phyloP scores from a whole-genome alignment of 2,113 vertebrate genomes.

The Collichthys lucidus region DNA sequence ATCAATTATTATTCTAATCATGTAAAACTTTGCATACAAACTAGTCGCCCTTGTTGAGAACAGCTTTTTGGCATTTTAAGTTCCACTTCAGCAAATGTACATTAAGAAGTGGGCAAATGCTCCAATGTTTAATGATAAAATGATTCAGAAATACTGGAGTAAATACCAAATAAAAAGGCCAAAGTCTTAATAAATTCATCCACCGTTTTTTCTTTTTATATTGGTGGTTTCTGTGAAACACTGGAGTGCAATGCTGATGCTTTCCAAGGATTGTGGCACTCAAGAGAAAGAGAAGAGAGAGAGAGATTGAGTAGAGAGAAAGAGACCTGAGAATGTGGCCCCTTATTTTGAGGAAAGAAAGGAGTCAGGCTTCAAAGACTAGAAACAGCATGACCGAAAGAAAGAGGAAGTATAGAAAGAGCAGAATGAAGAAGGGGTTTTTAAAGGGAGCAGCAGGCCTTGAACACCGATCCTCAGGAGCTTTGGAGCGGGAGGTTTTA shows the following conservation, averaged over 20 bases:
- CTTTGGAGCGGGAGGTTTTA: constrained; percentile 51
- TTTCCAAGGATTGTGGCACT: constrained; percentile 75
- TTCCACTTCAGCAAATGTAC: constrained; percentile 37
- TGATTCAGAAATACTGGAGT: constrained; percentile 55
- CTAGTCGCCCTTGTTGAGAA: constrained; percentile 22
- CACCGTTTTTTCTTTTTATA: constrained; percentile 4
- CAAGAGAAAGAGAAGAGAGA: constrained; percentile 21
- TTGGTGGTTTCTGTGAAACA: constrained; percentile 54
- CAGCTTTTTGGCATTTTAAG: constrained; percentile 65
- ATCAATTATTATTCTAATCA: neutral
- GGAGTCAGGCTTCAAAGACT: constrained; percentile 36
- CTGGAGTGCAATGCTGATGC: constrained; percentile 65
- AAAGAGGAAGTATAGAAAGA: constrained; percentile 6
- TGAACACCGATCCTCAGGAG: constrained; percentile 40
- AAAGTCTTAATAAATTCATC: constrained; percentile 36
- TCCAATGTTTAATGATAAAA: constrained; percentile 32
- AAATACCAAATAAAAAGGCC: constrained; percentile 52
- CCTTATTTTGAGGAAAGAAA: constrained; percentile 42
- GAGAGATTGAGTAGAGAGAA: neutral
- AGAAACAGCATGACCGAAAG: constrained; percentile 31
- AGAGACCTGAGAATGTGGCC: constrained; percentile 68
- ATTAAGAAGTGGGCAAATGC: constrained; percentile 28
- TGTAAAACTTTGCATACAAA: constrained; percentile 65
- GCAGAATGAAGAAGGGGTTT: neutral
- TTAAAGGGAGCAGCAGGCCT: constrained; percentile 72